Evolutionary conservation across 2,113 vertebrate genomes (phyloP).

Genomic region (Thamnaconus septentrionalis): DNA sequence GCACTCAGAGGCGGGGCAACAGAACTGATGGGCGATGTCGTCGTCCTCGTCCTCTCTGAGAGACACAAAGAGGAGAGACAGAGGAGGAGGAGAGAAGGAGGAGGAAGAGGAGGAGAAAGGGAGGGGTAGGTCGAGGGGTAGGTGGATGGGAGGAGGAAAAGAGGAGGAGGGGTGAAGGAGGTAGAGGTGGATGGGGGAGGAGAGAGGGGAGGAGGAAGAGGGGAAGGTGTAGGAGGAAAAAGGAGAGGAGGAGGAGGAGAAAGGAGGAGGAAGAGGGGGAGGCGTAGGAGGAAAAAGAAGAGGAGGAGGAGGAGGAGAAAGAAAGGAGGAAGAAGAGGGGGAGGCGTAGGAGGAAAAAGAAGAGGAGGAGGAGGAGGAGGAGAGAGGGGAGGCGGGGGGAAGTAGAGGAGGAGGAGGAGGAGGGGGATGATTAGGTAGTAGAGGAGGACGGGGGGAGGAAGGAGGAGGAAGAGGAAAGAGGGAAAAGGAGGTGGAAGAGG

Average conservation of each 20-base stretch:
- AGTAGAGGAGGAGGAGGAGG: no score
- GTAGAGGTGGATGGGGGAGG: no score
- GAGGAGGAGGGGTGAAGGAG: background rate
- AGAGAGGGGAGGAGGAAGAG: no score
- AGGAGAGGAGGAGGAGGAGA: no score
- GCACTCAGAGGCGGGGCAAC: conserved; percentile 90
- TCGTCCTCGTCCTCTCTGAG: conserved; percentile 86
- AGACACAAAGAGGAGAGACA: conserved; percentile 46
- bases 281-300: no score
- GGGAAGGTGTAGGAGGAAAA: no score
- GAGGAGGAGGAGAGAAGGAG: conserved; percentile 40
- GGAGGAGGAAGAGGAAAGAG: conserved; percentile 21
- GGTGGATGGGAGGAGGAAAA: background rate
- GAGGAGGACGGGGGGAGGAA: conserved; percentile 33
- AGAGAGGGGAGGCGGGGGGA: no score
- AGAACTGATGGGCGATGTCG: conserved; percentile 91
- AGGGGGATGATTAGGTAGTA: background rate
- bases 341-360: no score
- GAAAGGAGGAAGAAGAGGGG: no score
- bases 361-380: no score
- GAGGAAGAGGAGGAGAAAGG: conserved; percentile 23
- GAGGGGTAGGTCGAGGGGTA: background rate
- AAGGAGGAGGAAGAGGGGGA: no score
- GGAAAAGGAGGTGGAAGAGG: background rate
- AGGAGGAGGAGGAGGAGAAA: no score